Conservation (phyloP, 2,113 vertebrate species). For the Solea solea region DNA sequence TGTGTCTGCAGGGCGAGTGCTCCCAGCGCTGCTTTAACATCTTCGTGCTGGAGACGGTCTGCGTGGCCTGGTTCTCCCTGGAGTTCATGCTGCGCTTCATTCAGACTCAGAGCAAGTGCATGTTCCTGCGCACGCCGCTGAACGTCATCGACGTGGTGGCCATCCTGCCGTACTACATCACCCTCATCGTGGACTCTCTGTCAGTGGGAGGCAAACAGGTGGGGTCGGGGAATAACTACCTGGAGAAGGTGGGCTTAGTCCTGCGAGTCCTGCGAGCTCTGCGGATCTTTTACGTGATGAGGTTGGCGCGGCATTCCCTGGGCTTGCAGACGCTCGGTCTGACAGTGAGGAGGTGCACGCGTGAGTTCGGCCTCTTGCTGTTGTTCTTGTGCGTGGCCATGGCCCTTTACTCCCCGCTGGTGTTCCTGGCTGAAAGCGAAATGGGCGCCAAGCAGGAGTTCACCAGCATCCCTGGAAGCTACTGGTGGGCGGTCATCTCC, state of each 20-base stretch:
- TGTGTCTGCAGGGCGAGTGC: slow-evolving; percentile 88
- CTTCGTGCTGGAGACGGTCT: slow-evolving; percentile 95
- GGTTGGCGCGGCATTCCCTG: slow-evolving; percentile 91
- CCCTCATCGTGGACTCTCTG: slow-evolving; percentile 87
- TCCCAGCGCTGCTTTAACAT: slow-evolving; percentile 90
- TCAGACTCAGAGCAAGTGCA: slow-evolving; percentile 92
- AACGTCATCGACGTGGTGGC: slow-evolving; percentile 94
- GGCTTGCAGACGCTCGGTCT: slow-evolving; percentile 94
- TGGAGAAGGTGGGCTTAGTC: slow-evolving; percentile 92
- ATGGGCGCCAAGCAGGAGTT: slow-evolving; percentile 95
- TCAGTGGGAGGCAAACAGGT: slow-evolving; percentile 79
- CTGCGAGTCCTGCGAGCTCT: slow-evolving; percentile 92
- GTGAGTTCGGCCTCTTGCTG: slow-evolving; percentile 92
- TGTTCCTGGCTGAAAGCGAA: slow-evolving; percentile 94
- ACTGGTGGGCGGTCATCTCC: slow-evolving; percentile 99
- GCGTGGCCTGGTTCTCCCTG: slow-evolving; percentile 96
- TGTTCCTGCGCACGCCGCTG: slow-evolving; percentile 91
- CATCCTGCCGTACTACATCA: slow-evolving; percentile 94
- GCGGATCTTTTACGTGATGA: slow-evolving; percentile 95
- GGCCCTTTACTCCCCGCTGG: slow-evolving; percentile 93
- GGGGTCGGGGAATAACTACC: slow-evolving; percentile 88
- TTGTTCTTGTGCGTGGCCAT: slow-evolving; percentile 96
- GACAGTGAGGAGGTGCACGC: slow-evolving; percentile 90
- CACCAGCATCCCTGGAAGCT: slow-evolving; percentile 93
- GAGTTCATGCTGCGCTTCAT: slow-evolving; percentile 95